Evolutionary conservation across 2,113 vertebrate species (phyloP).

Genomic region (Aptenodytes forsteri): DNA sequence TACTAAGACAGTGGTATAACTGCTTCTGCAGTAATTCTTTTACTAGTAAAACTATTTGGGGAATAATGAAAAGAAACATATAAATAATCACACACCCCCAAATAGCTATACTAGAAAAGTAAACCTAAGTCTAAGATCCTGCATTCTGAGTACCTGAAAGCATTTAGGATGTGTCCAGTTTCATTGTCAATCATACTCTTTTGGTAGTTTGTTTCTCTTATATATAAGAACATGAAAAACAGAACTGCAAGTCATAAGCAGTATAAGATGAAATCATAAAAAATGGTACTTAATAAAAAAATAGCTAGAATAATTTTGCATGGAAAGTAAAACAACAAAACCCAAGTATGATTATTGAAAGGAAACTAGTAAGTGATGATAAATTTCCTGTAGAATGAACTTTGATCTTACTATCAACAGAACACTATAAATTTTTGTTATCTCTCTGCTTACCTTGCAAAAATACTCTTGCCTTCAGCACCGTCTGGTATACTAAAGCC

Average conservation of each 20-base stretch:
- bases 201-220: background rate
- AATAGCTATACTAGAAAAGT: background rate
- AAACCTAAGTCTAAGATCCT: background rate
- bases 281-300: background rate
- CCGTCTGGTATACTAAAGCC: background rate
- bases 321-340: background rate
- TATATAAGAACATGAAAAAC: background rate
- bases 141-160: background rate
- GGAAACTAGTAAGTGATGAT: background rate
- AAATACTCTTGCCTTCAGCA: background rate
- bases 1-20: background rate
- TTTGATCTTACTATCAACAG: background rate
- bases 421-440: background rate
- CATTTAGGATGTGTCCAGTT: background rate
- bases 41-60: background rate
- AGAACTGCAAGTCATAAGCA: background rate
- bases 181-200: background rate
- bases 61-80: background rate
- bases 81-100: background rate
- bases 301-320: background rate
- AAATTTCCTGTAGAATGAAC: background rate
- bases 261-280: background rate
- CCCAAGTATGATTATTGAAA: background rate
- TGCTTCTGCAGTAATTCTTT: background rate
- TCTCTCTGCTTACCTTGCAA: background rate